Conservation (phyloP, 2,113 vertebrate species). For the Rhea pennata region DNA sequence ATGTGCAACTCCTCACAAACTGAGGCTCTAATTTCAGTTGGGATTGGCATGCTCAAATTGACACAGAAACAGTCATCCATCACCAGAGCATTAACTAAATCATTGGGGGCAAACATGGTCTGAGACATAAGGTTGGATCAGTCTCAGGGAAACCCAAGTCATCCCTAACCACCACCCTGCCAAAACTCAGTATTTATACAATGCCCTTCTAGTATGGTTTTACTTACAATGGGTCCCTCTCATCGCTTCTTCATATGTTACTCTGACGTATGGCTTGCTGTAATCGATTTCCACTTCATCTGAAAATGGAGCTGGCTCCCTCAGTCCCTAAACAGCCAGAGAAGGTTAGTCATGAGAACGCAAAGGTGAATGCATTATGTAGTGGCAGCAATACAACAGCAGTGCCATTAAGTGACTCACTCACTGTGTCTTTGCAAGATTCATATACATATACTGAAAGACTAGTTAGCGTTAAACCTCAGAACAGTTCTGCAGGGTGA, state of each 20-base stretch:
- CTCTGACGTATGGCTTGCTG: constrained; percentile 86
- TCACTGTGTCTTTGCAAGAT: not conserved
- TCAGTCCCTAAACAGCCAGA: constrained; percentile 81
- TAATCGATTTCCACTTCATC: constrained; percentile 86
- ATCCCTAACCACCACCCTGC: not conserved
- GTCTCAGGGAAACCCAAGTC: not conserved
- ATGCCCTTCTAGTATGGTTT: not conserved
- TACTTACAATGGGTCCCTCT: constrained; percentile 89
- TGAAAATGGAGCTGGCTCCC: constrained; percentile 90
- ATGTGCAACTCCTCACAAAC: not conserved
- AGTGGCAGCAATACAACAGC: not conserved
- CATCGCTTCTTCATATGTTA: constrained; percentile 90
- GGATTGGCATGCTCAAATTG: not conserved
- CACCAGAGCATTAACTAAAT: not conserved
- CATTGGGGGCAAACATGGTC: not conserved
- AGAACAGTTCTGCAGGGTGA: not conserved
- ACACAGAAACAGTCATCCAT: not conserved
- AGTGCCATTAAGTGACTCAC: not conserved
- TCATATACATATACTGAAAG: not conserved
- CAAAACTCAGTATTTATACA: not conserved
- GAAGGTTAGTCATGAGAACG: not conserved
- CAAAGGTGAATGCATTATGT: not conserved
- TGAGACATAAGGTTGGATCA: not conserved
- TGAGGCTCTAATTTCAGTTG: not conserved
- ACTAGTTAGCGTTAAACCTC: not conserved